phyloP scores from a whole-genome alignment of 1,140 invertebrate species.

The Drosophila repletoides region DNA sequence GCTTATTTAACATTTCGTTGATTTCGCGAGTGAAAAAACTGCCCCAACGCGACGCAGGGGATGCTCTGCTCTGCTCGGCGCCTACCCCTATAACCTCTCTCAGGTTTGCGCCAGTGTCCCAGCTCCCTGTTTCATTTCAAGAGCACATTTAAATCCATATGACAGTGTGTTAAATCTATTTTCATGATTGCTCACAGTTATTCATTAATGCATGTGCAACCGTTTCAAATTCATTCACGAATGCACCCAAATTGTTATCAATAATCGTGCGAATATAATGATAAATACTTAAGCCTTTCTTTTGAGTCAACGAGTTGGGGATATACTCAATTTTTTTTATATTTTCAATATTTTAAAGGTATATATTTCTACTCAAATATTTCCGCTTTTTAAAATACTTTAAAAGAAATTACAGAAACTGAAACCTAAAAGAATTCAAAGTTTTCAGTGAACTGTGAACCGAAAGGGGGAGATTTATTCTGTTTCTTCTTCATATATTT shows the following conservation, averaged over 20 bases:
- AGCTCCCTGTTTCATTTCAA: neutral
- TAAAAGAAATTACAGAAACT: no score
- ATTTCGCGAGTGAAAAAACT: constrained; percentile 49
- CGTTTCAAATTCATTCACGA: constrained; percentile 9
- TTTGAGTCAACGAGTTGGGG: no score
- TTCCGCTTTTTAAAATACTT: no score
- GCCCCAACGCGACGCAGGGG: constrained; percentile 25
- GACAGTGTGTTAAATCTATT: constrained; percentile 18
- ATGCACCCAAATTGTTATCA: neutral
- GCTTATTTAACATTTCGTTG: constrained; percentile 80
- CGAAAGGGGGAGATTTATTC: no score
- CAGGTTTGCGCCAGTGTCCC: neutral
- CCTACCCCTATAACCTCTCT: neutral
- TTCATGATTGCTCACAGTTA: constrained; percentile 10
- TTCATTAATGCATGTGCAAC: constrained; percentile 1
- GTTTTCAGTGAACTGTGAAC: no score
- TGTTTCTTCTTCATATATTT: no score
- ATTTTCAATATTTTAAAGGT: no score
- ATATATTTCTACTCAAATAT: no score
- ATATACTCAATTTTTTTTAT: no score
- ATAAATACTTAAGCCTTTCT: no score
- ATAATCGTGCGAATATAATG: no score
- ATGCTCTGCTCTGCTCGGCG: neutral
- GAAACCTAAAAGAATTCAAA: no score
- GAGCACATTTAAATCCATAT: constrained; percentile 13